Evolutionary conservation across 2,797 vertebrate genomes (phyloP), one percentile per base, ranked within the genome.

Genomic region (Megaceryle alcyon): DNA sequence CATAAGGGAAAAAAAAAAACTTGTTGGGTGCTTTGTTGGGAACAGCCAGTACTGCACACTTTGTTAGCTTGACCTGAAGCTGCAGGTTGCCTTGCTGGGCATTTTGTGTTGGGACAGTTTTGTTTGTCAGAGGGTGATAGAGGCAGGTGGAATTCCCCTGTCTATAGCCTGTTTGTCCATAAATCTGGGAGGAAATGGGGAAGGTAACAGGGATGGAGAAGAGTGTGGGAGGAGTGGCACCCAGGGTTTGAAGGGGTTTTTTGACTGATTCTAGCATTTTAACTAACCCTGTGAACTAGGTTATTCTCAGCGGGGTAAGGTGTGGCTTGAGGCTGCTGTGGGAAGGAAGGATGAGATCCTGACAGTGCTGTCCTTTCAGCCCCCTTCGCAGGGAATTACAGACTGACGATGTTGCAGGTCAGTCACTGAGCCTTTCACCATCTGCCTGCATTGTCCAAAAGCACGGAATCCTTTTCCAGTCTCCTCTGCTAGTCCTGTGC

Each of bases 271-370:
- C 44, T 83, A 64, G 92, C 65, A 7, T 84, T 82, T 61, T 39
- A 35, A 31, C 57, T 82, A 57, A 77, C 77, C 82, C 66, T 33
- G 72, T 82, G 92, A 93, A 88, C 80, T 69, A 7, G 93, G 79
- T 95, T 94, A 80, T 72, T 79, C 85, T 78, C 94, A 69, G 90
- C 18, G 4, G 88, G 66, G 78, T 78, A 92, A 94, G 91, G 60
- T 82, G 83, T 89, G 95, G 87, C 87, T 80, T 72, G 85, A 16
- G 35, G 80, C 82, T 80, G 86, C 76, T 70, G 89, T 49, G 53
- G 86, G 90, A 81, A 93, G 86, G 65, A 84, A 56, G 95, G 93
- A 75, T 84, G 86, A 46, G 92, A 48, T 92, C 41, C 90, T 8
- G 70, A 75, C 1, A 11, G 86, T 0, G 54, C 86, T 75, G 53